These are phyloP conservation scores for Euura lappo DNA, from an alignment of 1,140 invertebrate species.

Conservation along the genomic window DNA sequence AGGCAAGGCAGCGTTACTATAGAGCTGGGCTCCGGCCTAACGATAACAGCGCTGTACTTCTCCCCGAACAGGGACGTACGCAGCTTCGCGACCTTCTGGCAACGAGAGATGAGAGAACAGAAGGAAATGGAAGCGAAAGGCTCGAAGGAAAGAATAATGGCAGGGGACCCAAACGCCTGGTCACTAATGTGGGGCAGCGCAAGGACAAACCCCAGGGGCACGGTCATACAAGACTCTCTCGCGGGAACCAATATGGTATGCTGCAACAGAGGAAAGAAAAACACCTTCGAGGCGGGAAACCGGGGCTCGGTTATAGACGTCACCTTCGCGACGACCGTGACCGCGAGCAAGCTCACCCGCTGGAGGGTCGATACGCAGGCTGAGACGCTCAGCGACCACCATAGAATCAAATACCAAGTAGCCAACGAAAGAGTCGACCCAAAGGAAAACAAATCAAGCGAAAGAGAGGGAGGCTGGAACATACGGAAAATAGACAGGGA, in stretches of 20 bases:
- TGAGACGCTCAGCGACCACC: conserved; percentile 23
- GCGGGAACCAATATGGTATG: background rate
- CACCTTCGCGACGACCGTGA: conserved; percentile 25
- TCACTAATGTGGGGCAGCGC: conserved; percentile 25
- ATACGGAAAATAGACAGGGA: conserved; percentile 11
- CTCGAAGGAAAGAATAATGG: too few relatives aligned
- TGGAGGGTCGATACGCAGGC: conserved; percentile 21
- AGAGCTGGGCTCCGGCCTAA: background rate
- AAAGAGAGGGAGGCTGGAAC: conserved; percentile 20
- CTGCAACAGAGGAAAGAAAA: background rate
- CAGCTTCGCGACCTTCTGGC: too few relatives aligned
- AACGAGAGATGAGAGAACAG: too few relatives aligned
- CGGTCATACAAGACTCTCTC: background rate
- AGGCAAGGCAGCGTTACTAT: background rate
- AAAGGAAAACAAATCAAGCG: too few relatives aligned
- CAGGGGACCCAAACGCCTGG: conserved; percentile 38
- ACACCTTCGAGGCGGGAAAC: conserved; percentile 20
- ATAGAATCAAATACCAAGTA: conserved; percentile 11
- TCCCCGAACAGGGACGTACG: too few relatives aligned
- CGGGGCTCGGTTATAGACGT: conserved; percentile 33
- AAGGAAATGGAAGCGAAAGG: too few relatives aligned
- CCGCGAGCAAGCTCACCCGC: conserved; percentile 13
- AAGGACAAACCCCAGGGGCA: background rate
- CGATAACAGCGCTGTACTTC: too few relatives aligned
- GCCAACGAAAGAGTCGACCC: too few relatives aligned